Evolutionary conservation across 1,140 invertebrate genomes (phyloP).

Genomic region (Anadara kagoshimensis): DNA sequence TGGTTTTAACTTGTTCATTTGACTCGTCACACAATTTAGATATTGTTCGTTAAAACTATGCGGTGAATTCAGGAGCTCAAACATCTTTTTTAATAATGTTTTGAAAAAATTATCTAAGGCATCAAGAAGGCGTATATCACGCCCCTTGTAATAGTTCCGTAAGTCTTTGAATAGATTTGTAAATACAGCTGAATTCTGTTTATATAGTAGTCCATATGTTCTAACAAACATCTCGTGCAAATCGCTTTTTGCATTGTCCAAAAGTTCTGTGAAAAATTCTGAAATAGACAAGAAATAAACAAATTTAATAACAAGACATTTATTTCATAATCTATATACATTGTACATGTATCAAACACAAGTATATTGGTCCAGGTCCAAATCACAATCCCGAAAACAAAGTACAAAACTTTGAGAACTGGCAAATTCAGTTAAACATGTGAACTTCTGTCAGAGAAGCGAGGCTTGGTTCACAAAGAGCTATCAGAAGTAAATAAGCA

Average conservation of each 20-base stretch:
- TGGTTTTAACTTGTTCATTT: conserved; percentile 94
- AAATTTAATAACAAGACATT: conserved; percentile 30
- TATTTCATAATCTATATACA: too few relatives aligned
- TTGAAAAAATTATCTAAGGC: conserved; percentile 95
- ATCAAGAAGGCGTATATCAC: conserved; percentile 85
- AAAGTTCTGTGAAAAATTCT: conserved; percentile 91
- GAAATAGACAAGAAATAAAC: conserved; percentile 64
- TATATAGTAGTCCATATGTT: conserved; percentile 96
- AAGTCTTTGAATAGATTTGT: conserved; percentile 92
- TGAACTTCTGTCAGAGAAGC: too few relatives aligned
- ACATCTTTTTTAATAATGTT: conserved; percentile 96
- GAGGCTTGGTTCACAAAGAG: too few relatives aligned
- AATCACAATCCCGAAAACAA: too few relatives aligned
- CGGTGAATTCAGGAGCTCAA: conserved; percentile 90
- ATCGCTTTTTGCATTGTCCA: conserved; percentile 87
- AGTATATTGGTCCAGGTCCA: too few relatives aligned
- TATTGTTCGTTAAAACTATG: conserved; percentile 91
- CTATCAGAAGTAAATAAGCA: too few relatives aligned
- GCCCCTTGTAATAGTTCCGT: conserved; percentile 87
- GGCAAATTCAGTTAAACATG: too few relatives aligned
- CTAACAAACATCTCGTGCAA: conserved; percentile 96
- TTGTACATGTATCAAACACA: too few relatives aligned
- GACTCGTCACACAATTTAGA: conserved; percentile 88
- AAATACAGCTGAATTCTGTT: conserved; percentile 94
- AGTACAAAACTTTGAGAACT: too few relatives aligned